Evolutionary conservation across 2,888 invertebrate genomes (phyloP).

Genomic region (Andrena bucephala): DNA sequence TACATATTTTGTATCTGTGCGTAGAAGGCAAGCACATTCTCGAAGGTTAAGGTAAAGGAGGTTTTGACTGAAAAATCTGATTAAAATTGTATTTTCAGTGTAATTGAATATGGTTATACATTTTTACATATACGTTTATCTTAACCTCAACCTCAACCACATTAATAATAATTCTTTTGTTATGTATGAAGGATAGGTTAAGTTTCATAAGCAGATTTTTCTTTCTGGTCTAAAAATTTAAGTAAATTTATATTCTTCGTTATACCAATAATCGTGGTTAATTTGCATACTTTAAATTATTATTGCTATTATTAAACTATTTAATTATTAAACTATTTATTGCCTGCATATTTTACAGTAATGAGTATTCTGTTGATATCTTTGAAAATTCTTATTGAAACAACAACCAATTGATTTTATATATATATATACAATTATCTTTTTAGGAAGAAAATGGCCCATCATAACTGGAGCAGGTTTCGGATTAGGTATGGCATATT

Average conservation of each 20-base stretch:
- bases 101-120: background rate
- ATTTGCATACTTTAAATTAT: background rate
- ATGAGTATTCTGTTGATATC: background rate
- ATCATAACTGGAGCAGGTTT: conserved; percentile 94
- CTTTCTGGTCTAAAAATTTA: background rate
- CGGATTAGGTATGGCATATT: conserved; percentile 95
- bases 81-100: conserved; percentile 17
- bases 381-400: background rate
- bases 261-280: background rate
- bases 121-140: background rate
- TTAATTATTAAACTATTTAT: background rate
- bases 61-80: conserved; percentile 21
- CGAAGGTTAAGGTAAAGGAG: conserved; percentile 2
- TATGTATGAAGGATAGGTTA: conserved; percentile 18
- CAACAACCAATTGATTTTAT: background rate
- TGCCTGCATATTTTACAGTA: background rate
- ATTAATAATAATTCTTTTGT: background rate
- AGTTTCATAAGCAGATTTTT: background rate
- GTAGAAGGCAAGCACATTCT: background rate
- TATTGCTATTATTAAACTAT: background rate
- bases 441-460: conserved; percentile 93
- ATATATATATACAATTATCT: conserved; percentile 12
- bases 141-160: background rate
- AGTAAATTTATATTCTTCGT: background rate
- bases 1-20: background rate